Evolutionary conservation across 2,888 invertebrate species (phyloP), one percentile per base, ranked within the genome.

Genomic region (Beris morrisii): DNA sequence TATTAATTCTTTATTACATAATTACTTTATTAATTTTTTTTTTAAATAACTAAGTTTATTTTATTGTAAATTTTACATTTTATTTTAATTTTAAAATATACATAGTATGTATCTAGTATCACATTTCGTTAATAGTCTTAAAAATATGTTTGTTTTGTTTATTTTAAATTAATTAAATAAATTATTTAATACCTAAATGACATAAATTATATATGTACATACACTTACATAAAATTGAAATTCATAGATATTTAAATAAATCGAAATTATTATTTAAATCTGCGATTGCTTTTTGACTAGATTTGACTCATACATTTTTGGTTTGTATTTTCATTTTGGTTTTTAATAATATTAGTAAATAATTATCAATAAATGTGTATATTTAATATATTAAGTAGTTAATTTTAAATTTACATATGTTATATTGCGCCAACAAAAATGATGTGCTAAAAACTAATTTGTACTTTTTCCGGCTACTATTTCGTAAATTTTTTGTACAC

Each of bases 201-300:
- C 28, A 30, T 12, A 12, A 45, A 58, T 58, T 4, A 13, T 56
- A 6, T 38, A 30, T 3, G 30, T 28, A 15, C 30, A 13, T 50
- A 30, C 30, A 38, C 52, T 52, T 15, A 13, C 3, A 52, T n/a
- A 53, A 30, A 53, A 53, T 12, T 53, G 22, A 28, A 52, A 52
- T 52, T 13, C 52, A 38, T 13, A 28, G 22, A 53, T 30, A 54
- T 30, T n/a, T n/a, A 11, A 54, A 31, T 54, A 54, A 54, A 54
- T 54, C n/a, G n/a, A 54, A 31, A 54, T 54, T 31, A 15, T 54
- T 31, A 31, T 31, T 5, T 22, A 32, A 48, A n/a, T 54, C 64
- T 64, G 64, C 64, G 64, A 64, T 54, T 64, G 64, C 48, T 9
- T 53, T 22, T 55, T 65, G 64, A 65, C 64, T 65, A 65, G 64